phyloP scores from a whole-genome alignment of 2,888 invertebrate genomes.

The Erebia palarica region DNA sequence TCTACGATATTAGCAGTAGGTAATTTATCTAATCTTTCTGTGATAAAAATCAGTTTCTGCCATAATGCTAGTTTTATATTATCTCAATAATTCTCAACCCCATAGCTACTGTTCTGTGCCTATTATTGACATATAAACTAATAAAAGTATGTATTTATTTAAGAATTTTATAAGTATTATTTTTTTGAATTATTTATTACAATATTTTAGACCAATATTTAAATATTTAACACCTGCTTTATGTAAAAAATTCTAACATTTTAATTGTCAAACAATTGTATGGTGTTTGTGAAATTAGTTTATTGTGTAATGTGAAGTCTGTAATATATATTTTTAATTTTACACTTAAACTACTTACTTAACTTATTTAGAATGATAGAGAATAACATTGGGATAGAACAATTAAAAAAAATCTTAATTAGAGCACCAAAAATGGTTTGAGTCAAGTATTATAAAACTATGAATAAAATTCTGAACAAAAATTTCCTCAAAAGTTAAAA shows the following conservation, averaged over 20 bases:
- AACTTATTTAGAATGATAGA: neutral
- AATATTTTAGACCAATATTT: conserved; percentile 20
- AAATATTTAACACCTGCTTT: neutral
- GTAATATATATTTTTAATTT: too few relatives aligned
- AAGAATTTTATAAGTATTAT: conserved; percentile 23
- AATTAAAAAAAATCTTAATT: too few relatives aligned
- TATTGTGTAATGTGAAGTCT: too few relatives aligned
- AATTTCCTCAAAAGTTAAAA: neutral
- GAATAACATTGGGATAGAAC: neutral
- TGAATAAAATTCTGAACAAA: neutral
- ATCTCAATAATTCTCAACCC: conserved; percentile 32
- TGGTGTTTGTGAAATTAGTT: too few relatives aligned
- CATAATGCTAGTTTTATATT: conserved; percentile 36
- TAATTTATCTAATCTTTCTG: conserved; percentile 44
- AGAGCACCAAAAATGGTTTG: too few relatives aligned
- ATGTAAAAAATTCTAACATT: too few relatives aligned
- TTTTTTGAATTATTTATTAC: conserved; percentile 24
- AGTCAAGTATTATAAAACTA: neutral
- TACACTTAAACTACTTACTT: neutral
- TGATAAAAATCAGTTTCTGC: conserved; percentile 46
- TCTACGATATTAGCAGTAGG: conserved; percentile 41
- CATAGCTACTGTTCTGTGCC: conserved; percentile 36
- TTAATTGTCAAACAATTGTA: neutral
- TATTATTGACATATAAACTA: conserved; percentile 28
- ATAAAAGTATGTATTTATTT: conserved; percentile 3